Evolutionary conservation across 2,888 invertebrate genomes (phyloP).

Genomic region (Globia sparganii): DNA sequence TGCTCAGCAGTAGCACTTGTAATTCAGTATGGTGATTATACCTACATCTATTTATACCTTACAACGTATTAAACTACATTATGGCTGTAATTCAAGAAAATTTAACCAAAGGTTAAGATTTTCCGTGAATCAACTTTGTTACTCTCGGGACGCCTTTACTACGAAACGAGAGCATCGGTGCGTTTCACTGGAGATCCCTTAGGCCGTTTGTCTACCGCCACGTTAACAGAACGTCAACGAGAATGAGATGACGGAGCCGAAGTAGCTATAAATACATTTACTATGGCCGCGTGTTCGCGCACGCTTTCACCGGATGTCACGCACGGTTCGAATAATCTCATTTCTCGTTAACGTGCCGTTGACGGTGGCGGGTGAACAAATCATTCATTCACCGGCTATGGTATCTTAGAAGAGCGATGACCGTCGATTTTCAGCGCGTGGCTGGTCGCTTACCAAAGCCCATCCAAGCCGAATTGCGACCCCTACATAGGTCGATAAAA

Average conservation of each 20-base stretch:
- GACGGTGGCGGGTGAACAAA: not conserved
- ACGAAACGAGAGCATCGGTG: slow-evolving; percentile 8
- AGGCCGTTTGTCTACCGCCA: not conserved
- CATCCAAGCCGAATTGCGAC: not conserved
- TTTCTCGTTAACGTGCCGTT: not conserved
- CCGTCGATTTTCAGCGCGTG: not conserved
- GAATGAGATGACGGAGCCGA: no score
- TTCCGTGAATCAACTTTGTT: not conserved
- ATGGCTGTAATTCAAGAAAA: not conserved
- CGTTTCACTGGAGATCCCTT: not conserved
- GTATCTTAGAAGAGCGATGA: not conserved
- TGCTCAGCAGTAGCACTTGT: no score
- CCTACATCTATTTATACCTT: not conserved
- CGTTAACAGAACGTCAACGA: no score
- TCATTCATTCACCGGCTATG: no score
- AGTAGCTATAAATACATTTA: no score
- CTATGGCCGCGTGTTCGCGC: not conserved
- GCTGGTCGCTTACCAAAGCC: not conserved
- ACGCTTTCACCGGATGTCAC: no score
- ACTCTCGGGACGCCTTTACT: slow-evolving; percentile 9
- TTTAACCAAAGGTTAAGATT: not conserved
- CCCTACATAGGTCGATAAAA: not conserved
- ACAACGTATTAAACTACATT: not conserved
- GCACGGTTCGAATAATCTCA: not conserved
- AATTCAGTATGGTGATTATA: not conserved